Base-by-base conservation (phyloP, 1,140 invertebrate species). In the Drosophila kanapiae region DNA sequence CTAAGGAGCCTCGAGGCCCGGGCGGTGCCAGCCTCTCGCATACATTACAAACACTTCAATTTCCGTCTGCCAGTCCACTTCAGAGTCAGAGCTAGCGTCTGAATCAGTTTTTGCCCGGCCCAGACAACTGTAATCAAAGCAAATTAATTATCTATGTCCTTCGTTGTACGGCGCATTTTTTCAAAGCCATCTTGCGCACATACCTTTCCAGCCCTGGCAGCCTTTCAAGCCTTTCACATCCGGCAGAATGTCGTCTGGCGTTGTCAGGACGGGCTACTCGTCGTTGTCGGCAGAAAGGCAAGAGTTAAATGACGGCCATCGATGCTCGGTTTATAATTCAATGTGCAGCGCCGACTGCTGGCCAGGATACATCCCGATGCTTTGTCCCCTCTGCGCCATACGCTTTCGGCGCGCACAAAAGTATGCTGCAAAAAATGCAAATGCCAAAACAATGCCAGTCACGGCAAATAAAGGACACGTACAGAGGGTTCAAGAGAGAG, bases 21-120 rank as follows among this genome's bases (percentile, higher is more conserved):
- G 23, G 27, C 27, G 48, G 14, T 31, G 27, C 48, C 33, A 48
- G 13, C 38, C 27, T 58, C 48, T 48, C 60, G 78, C 78, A 81
- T 80, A 69, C 63, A 84, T 84, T 81, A 77, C 82, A 86, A 86
- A 82, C 79, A 76, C 82, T 87, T 86, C 83, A 86, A 86, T 86
- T 87, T 86, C 82, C 82, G 83, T 29, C 65, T 87, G 79, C 61
- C 75, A 76, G 60, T 76, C 67, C 53, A 49, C 48, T 63, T 58
- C 47, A 51, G 42, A 42, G 42, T 18, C 29, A 43, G 60, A 45
- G 47, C 38, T 45, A 27, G 57, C 38, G 38, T 54, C 56, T 11
- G 71, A 63, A 62, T 61, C 68, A 56, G 38, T 56, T 48, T 45
- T 51, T 64, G 62, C 43, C 37, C 35, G 10, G 7, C 10, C 45